Conservation (phyloP, 1,140 invertebrate genomes). For the Stenopsyche tienmushanensis region DNA sequence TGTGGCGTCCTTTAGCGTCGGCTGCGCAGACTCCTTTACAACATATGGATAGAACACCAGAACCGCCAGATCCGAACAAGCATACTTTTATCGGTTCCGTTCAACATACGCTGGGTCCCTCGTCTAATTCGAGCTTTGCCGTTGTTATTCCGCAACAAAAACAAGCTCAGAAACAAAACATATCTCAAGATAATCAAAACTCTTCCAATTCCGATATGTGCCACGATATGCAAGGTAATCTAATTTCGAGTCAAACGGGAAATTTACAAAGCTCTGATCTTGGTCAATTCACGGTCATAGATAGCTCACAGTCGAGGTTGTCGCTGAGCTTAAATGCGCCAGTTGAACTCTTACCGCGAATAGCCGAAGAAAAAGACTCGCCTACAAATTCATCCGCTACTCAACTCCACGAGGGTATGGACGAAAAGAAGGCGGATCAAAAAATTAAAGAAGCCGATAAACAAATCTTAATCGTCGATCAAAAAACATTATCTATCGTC, state of each 20-base stretch:
- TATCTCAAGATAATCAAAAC: conserved; percentile 17
- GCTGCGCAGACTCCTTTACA: conserved; percentile 47
- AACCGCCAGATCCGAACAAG: conserved; percentile 43
- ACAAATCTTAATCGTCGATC: conserved; percentile 27
- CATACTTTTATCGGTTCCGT: conserved; percentile 45
- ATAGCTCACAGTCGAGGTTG: conserved; percentile 39
- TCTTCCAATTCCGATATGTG: conserved; percentile 29
- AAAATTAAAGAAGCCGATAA: conserved; percentile 35
- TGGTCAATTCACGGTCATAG: conserved; percentile 30
- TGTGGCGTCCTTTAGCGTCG: conserved; percentile 44
- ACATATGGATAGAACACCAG: conserved; percentile 46
- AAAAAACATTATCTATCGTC: conserved; percentile 14
- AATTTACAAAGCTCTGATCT: conserved; percentile 26
- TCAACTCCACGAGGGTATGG: conserved; percentile 14
- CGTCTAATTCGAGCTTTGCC: conserved; percentile 39
- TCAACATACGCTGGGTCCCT: conserved; percentile 32
- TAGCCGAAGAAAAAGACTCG: conserved; percentile 83
- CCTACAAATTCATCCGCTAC: conserved; percentile 62
- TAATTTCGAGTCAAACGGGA: conserved; percentile 1
- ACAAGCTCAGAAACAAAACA: conserved; percentile 21
- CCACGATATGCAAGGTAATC: conserved; percentile 33
- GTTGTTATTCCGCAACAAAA: conserved; percentile 39
- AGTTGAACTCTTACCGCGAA: conserved; percentile 64
- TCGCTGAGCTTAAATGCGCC: conserved; percentile 51
- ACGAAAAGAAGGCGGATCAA: conserved; percentile 27